Evolutionary conservation across 2,113 vertebrate species (phyloP), one percentile per base, ranked within the genome.

Genomic region (Xiphophorus hellerii): DNA sequence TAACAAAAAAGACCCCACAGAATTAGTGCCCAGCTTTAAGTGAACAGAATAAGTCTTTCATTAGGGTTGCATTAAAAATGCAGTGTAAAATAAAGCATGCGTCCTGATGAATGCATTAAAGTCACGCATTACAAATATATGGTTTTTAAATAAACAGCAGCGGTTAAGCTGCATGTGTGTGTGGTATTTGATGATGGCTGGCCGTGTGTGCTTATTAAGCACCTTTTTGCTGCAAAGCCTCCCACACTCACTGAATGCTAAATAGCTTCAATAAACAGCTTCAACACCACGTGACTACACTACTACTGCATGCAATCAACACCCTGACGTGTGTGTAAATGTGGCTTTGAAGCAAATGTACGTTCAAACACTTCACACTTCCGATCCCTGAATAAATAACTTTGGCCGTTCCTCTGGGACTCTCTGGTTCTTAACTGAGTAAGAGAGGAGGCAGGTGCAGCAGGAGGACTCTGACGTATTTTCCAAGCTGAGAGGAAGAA

Each of bases 191-290:
- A 54, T 27, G 71, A 44, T 63, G 70, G 10, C 6, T 68, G 69
- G 66, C 54, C 35, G 35, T 54, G 69, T 73, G 69, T 76, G 90
- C 84, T 88, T 80, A 87, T 84, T 80, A 84, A 86, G 86, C 82
- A 86, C 72, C 84, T 90, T 87, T 81, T 69, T 29, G 62, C 66
- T 71, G 73, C 4, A 11, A 73, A 62, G 74, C 30, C 27, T 68
- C 58, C 48, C 13, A 71, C 54, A 8, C 65, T 60, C 5, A 25
- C 44, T 70, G 80, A 85, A 92, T 91, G 60, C 60, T 84, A 80
- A 92, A 80, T 58, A 84, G 69, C 13, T 9, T 30, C 62, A 74
- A 64, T 70, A 17, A 58, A 66, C 54, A 77, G 17, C 31, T 64
- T 44, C 54, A 66, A 29, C 1, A 10, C 27, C 63, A 60, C 22